Evolutionary conservation across 1,140 invertebrate genomes (phyloP), one percentile per base, ranked within the genome.

Genomic region (Fopius arisanus): DNA sequence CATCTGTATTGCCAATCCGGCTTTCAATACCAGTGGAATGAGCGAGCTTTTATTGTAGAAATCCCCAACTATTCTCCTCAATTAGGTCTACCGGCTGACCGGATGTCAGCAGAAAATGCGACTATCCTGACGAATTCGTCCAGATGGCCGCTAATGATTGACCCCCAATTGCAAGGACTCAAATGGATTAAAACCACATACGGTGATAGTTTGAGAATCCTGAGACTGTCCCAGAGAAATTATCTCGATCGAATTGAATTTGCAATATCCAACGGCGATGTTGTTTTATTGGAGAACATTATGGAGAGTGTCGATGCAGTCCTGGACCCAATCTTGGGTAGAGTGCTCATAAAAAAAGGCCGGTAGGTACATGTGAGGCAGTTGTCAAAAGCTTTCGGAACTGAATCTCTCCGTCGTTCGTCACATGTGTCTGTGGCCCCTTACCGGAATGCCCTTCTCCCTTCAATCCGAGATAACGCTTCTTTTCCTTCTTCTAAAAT

Each of bases 21-120:
- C 16, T 65, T 31, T 67, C 70, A 63, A 78, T 66, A 59, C 19
- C 4, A 23, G 21, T 26, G 23, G 54, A 59, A 59, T 28, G 54
- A 59, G 54, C 23, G 54, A n/a, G 74, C 14, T 37, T 29, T 41
- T 21, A 67, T 19, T 6, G 14, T 48, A 31, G 16, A 73, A 62
- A 7, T 12, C 5, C 7, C 19, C 23, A 14, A n/a, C 14, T 75
- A 51, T 59, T 59, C 2, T 28, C 10, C 1, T 29, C 31, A 37
- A 67, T 59, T 43, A 86, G 86, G 96, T 3, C 43, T 98, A 54
- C 97, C 97, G 3, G 94, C 92, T 70, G 97, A 98, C 85, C 89
- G 93, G 62, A 97, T 98, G 95, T 98, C 96, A 5, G 92, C 95
- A 0, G 97, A 98, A 88, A 98, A 98, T 87, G 97, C 97, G 4